These are phyloP conservation scores for Colossoma macropomum DNA, from an alignment of 2,113 vertebrate species.

Conservation along the genomic window DNA sequence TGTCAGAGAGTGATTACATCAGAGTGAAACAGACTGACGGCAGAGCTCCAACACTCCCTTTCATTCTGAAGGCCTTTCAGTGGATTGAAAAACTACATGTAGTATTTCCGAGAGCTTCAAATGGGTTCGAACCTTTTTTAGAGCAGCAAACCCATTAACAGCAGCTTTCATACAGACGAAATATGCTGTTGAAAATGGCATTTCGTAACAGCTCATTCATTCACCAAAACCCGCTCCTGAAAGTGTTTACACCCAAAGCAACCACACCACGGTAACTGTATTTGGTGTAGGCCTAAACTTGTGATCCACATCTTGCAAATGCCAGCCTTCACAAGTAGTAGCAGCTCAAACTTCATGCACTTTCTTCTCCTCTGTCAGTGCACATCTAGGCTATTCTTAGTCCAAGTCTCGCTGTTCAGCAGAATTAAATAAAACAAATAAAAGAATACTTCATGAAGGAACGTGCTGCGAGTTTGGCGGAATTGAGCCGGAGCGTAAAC, in stretches of 20 bases:
- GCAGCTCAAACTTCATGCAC: too few relatives aligned
- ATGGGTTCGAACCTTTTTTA: neutral
- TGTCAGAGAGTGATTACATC: neutral
- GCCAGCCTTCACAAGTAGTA: neutral
- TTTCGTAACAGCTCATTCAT: constrained; percentile 25
- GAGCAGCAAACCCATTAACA: constrained; percentile 12
- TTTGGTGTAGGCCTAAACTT: neutral
- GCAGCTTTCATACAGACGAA: neutral
- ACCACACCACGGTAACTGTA: constrained; percentile 14
- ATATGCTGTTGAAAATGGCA: neutral
- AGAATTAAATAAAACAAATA: neutral
- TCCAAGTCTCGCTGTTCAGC: neutral
- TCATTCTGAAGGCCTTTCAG: neutral
- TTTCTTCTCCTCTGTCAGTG: too few relatives aligned
- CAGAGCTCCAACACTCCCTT: neutral
- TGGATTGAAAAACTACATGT: neutral
- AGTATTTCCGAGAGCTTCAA: neutral
- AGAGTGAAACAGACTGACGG: neutral
- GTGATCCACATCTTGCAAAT: neutral
- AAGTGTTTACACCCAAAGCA: neutral
- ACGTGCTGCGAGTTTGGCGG: neutral
- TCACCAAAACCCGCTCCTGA: neutral
- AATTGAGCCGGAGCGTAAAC: neutral
- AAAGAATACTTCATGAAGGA: neutral
- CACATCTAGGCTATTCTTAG: neutral